These are phyloP conservation scores for Semaprochilodus insignis DNA, from an alignment of 2,797 vertebrate species.

Conservation along the genomic window DNA sequence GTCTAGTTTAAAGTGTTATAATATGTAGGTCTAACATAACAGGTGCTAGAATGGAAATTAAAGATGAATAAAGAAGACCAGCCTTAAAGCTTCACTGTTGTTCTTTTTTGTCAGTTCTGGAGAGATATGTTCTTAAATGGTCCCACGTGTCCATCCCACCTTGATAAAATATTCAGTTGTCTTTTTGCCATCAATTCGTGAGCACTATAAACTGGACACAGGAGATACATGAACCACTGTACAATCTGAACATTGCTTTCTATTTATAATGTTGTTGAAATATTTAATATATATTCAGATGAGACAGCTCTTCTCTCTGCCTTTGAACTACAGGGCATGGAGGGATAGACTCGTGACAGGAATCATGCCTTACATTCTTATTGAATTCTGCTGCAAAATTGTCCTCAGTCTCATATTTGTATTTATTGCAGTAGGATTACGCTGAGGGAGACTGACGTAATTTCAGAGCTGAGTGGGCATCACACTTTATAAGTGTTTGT, in stretches of 20 bases:
- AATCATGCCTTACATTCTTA: constrained; percentile 33
- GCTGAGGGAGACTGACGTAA: constrained; percentile 46
- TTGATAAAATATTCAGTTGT: background rate
- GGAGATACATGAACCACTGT: constrained; percentile 1
- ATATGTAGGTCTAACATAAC: too few species aligned
- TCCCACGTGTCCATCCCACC: background rate
- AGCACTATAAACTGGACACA: background rate
- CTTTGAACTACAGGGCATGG: constrained; percentile 20
- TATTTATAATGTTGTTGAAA: constrained; percentile 22
- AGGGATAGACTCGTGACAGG: constrained; percentile 22
- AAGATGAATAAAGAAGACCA: too few species aligned
- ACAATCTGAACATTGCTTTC: background rate
- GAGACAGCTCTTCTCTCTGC: constrained; percentile 10
- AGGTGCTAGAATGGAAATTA: too few species aligned
- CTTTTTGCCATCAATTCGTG: background rate
- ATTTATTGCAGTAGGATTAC: constrained; percentile 48
- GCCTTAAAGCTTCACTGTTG: background rate
- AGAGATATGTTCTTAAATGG: background rate
- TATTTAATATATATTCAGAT: constrained; percentile 48
- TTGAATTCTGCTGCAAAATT: constrained; percentile 54
- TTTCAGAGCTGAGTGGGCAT: constrained; percentile 34
- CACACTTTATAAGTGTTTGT: constrained; percentile 42
- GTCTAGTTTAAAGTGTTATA: too few species aligned
- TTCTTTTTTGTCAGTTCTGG: background rate
- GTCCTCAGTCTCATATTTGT: constrained; percentile 43